Evolutionary conservation across 2,113 vertebrate species (phyloP).

Genomic region (Penelope pileata): DNA sequence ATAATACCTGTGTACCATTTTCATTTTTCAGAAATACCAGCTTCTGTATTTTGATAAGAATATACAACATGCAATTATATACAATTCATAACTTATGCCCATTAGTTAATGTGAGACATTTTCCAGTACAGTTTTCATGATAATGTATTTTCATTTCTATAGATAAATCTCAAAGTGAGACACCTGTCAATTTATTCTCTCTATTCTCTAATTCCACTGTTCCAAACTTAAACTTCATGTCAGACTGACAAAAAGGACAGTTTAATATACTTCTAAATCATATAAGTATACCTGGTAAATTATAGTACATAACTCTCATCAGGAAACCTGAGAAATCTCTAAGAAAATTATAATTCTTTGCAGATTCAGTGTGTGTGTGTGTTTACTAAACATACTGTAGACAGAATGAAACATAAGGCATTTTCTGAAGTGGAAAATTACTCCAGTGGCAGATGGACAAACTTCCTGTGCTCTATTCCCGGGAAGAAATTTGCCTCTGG

Average conservation of each 20-base stretch:
- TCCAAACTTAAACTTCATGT: background rate
- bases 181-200: background rate
- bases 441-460: background rate
- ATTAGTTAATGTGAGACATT: constrained; percentile 48
- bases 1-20: background rate
- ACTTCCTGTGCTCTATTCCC: background rate
- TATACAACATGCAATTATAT: background rate
- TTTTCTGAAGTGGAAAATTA: background rate
- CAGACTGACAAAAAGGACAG: background rate
- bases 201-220: background rate
- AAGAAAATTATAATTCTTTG: background rate
- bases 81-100: constrained; percentile 44
- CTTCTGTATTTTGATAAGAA: background rate
- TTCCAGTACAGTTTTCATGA: constrained; percentile 28
- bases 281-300: background rate
- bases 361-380: background rate
- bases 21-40: background rate
- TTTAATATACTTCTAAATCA: background rate
- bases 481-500: constrained; percentile 2
- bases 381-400: background rate
- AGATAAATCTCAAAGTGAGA: background rate
- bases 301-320: background rate
- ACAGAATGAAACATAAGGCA: background rate
- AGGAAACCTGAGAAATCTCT: background rate
- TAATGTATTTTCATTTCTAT: background rate